phyloP scores from a whole-genome alignment of 2,113 vertebrate genomes.

The Arizona elegans region DNA sequence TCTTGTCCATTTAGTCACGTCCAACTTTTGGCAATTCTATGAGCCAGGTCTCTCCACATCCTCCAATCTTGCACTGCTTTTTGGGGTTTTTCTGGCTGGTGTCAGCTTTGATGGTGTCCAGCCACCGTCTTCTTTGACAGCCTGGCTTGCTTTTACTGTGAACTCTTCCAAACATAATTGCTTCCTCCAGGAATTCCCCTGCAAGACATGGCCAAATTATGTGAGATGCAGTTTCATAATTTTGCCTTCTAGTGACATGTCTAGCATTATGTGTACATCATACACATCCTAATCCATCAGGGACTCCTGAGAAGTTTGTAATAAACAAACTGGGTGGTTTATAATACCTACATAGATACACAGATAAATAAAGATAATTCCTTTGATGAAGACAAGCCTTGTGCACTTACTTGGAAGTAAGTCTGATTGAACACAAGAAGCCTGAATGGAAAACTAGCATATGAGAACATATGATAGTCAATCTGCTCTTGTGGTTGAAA shows the following conservation, averaged over 20 bases:
- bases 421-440: not conserved
- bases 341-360: not conserved
- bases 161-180: not conserved
- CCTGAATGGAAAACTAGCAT: not conserved
- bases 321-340: not conserved
- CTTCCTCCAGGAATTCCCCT: not conserved
- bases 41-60: not conserved
- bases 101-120: not conserved
- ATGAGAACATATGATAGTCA: not conserved
- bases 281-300: not conserved
- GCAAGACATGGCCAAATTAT: not conserved
- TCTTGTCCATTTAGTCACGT: not conserved
- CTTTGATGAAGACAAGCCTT: not conserved
- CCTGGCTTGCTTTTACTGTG: not conserved
- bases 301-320: not conserved
- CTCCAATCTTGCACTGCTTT: not conserved
- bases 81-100: not conserved
- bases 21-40: not conserved
- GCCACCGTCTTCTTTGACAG: not conserved
- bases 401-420: not conserved
- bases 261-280: not conserved
- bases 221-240: not conserved
- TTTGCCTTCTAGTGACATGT: not conserved
- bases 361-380: not conserved
- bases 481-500: not conserved